phyloP scores from a whole-genome alignment of 2,113 vertebrate genomes.

The Mirza zaza region DNA sequence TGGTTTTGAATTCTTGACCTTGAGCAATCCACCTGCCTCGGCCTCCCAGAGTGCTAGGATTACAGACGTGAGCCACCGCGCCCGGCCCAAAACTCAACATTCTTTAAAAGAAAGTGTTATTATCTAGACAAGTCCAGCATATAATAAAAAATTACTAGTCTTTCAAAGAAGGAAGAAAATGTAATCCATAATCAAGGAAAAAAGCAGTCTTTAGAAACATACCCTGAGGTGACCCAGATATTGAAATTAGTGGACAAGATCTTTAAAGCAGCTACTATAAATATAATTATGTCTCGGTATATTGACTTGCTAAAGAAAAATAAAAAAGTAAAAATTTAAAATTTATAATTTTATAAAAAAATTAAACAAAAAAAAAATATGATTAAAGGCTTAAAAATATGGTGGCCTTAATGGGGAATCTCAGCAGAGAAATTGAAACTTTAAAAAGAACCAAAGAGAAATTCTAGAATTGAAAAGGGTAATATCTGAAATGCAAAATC shows the following conservation, averaged over 20 bases:
- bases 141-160: background rate
- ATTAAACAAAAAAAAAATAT: no score
- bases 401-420: background rate
- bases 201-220: background rate
- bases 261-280: background rate
- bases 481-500: background rate
- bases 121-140: background rate
- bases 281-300: background rate
- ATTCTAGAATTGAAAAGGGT: background rate
- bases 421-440: background rate
- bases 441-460: background rate
- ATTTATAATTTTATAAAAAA: no score
- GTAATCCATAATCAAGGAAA: background rate
- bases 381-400: background rate
- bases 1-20: no score
- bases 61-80: no score
- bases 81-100: background rate
- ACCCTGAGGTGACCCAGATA: background rate
- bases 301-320: no score
- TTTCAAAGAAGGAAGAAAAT: background rate
- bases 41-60: no score
- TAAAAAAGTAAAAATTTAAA: no score
- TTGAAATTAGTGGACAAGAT: background rate
- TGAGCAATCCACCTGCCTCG: no score
- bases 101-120: background rate